Base-by-base conservation (phyloP, 2,797 vertebrate genomes). In the Capromys pilorides region DNA sequence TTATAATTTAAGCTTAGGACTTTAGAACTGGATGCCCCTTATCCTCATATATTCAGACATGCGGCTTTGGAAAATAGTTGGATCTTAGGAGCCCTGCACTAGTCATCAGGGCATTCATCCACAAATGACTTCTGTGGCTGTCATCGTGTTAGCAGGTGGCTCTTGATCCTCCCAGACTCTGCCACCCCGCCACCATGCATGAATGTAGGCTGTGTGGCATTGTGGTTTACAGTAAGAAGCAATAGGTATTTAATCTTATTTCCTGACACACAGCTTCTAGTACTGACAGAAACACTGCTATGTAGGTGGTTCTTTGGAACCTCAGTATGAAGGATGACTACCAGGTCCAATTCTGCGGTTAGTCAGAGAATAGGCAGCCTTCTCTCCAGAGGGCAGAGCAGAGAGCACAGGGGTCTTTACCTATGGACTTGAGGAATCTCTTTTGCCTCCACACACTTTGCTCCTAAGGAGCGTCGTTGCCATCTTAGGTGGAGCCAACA, bases 311-410 rank as follows among this genome's bases (percentile, higher is more conserved):
- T 21, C 49, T 16, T 11, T 26, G 57, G 3, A 13, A 5, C 21
- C 54, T 67, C 10, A 61, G 4, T 16, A 45, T 33, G 10, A 12
- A 61, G 9, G 18, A 19, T 73, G 64, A 14, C 18, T 71, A 7
- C 31, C 33, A 83, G 26, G n/a, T 59, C 49, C n/a, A 33, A n/a
- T 24, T 49, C 3, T 4, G 18, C 33, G 41, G 33, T 18, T 51
- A 62, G 18, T 61, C 5, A 49, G 21, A 45, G 19, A 41, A 81
- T 0, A 39, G 39, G 31, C 3, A 49, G 18, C 5, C 19, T 71
- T 16, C 2, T 69, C 24, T 6, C 39, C 33, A 7, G 2, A 12
- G 8, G 51, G 1, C 3, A 69, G 19, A 24, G 2, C 0, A 13
- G 11, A 39, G 10, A 82, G 64, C 13, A 5, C 14, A 80, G 33